These are phyloP conservation scores for Venturia canescens DNA, from an alignment of 1,140 invertebrate species.

Conservation along the genomic window DNA sequence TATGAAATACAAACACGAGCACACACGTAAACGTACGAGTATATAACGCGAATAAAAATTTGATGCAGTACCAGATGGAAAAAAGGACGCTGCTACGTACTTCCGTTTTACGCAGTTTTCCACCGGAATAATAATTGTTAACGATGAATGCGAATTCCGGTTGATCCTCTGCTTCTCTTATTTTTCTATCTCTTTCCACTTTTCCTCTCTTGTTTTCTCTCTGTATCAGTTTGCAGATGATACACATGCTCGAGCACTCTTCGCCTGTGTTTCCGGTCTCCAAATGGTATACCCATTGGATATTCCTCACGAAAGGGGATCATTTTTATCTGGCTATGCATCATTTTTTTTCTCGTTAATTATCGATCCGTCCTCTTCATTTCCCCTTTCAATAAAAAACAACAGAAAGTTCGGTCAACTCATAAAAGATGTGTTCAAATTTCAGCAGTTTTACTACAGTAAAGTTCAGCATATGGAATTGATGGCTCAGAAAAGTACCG, in stretches of 20 bases:
- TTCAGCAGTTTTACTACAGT: too few species aligned
- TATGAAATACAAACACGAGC: background rate
- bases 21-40: too few species aligned
- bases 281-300: background rate
- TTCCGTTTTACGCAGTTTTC: constrained; percentile 18
- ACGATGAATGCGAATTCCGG: constrained; percentile 26
- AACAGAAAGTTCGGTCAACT: background rate
- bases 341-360: background rate
- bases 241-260: background rate
- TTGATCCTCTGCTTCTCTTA: background rate
- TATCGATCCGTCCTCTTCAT: background rate
- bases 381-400: too few species aligned
- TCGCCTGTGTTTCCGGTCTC: background rate
- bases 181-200: background rate
- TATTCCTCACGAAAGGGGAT: background rate
- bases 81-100: background rate
- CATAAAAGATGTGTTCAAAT: background rate
- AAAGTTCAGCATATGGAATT: too few species aligned
- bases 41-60: background rate
- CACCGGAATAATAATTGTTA: constrained; percentile 29
- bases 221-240: constrained; percentile 2
- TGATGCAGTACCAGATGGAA: constrained; percentile 2
- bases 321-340: background rate
- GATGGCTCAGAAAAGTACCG: too few species aligned
- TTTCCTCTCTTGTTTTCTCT: background rate